Base-by-base conservation (phyloP, 2,888 invertebrate species). In the Ochropacha duplaris region DNA sequence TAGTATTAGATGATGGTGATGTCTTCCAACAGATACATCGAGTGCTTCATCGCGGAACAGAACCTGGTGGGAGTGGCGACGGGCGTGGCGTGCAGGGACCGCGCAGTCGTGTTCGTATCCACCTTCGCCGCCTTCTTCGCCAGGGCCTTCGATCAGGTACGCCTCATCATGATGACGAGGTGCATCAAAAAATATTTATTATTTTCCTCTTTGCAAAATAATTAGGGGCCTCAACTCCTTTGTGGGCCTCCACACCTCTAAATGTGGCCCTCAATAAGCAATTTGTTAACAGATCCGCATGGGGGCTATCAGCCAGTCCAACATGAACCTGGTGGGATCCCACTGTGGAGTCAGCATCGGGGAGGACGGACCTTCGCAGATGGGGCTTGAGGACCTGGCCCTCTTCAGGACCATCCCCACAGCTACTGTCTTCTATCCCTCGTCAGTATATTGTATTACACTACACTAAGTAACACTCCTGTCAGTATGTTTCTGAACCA, bases 21-120 rank as follows among this genome's bases (percentile, higher is more conserved):
- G 34, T 36, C 1, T 36, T 36, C 5, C 1, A 2, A 12, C 55
- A 95, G 97, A 67, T 99, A 97, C 90, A 95, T 99, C 71, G 99
- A 99, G 90, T 99, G 99, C 86, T 99, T 97, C 93, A 99, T 99
- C 81, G 99, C 99, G 59, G 99, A 99, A 85, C 99, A 99, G 94
- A 99, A 99, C 93, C 92, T 99, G 81, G 98, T 98, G 63, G 98
- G 98, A 54, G 98, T 99, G 59, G 99, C 98, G 0, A 98, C 98
- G 71, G 99, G 99, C 24, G 97, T 97, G 57, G 97, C 97, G 19
- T 98, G 98, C 82, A 94, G 99, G 65, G 96, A 97, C 82, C 95
- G 99, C 63, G 96, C 98, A 6, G 95, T 99, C 54, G 96, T 98
- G 0, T 99, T 99, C 91, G 97, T 96, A 2, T 99, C 98, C 59